A percentile compares a stretch with the other conserved stretches of the same genome.
Evolutionary conservation across 2,797 vertebrate species (phyloP).

Genomic region (Philypnodon macrostomus): DNA sequence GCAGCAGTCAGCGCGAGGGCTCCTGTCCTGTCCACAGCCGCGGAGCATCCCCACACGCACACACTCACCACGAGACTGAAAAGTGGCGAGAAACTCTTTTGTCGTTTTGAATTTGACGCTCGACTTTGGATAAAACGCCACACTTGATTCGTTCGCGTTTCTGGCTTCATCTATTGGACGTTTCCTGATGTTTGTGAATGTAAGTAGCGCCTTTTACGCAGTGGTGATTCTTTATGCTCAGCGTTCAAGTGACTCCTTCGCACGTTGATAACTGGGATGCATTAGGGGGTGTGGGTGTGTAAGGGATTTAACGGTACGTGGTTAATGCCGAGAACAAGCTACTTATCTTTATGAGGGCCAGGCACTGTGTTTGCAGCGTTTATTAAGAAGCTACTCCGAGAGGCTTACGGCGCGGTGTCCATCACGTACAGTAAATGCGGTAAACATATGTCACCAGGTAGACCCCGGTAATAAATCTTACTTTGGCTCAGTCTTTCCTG

Average conservation of each 20-base stretch:
- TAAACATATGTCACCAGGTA: conserved; percentile 24
- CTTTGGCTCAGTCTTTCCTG: conserved; percentile 7
- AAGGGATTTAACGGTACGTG: conserved; percentile 12
- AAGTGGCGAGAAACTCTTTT: conserved; percentile 45
- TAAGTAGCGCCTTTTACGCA: conserved; percentile 52
- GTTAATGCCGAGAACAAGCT: conserved; percentile 10
- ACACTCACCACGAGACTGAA: conserved; percentile 45
- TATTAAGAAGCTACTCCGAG: conserved; percentile 15
- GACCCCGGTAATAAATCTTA: neutral
- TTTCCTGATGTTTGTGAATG: conserved; percentile 43
- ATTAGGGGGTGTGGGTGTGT: conserved; percentile 15
- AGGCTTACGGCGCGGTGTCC: conserved; percentile 27
- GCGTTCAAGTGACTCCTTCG: conserved; percentile 3
- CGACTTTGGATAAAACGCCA: conserved; percentile 44
- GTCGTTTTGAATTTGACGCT: conserved; percentile 11
- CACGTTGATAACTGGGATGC: conserved; percentile 11
- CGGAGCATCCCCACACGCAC: conserved; percentile 46
- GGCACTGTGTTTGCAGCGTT: conserved; percentile 27
- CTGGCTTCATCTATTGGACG: conserved; percentile 17
- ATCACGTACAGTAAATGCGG: conserved; percentile 22
- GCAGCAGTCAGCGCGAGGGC: conserved; percentile 61
- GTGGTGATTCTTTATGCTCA: conserved; percentile 12
- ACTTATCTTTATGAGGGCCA: conserved; percentile 14
- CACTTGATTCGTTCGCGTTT: conserved; percentile 12
- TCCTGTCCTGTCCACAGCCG: conserved; percentile 48